phyloP scores from a whole-genome alignment of 2,113 vertebrate species.

The Athene noctua region DNA sequence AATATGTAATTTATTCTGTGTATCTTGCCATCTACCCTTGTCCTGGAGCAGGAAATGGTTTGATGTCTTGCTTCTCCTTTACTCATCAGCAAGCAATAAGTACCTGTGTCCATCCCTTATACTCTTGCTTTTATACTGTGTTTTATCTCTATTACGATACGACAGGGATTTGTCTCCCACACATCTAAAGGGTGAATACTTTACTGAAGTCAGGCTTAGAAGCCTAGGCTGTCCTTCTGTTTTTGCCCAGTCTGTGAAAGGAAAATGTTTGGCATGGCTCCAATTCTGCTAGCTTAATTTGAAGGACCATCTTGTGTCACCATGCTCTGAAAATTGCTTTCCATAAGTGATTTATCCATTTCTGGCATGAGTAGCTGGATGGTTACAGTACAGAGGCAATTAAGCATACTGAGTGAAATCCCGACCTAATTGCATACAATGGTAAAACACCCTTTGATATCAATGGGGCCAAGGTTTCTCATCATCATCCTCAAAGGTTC shows the following conservation, averaged over 20 bases:
- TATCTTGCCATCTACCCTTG: neutral
- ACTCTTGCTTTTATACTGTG: neutral
- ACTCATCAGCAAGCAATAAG: neutral
- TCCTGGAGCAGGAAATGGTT: neutral
- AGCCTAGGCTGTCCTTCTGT: neutral
- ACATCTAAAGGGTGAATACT: neutral
- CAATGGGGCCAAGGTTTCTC: neutral
- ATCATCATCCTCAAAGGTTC: neutral
- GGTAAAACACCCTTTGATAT: neutral
- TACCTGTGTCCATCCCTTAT: neutral
- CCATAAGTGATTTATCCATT: neutral
- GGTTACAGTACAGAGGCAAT: neutral
- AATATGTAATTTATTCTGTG: neutral
- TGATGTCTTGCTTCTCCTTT: neutral
- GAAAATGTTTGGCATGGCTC: neutral
- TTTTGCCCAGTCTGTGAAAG: neutral
- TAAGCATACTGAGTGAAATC: neutral
- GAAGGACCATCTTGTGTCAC: neutral
- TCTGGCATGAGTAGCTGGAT: neutral
- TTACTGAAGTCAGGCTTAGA: neutral
- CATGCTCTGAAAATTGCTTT: constrained; percentile 15
- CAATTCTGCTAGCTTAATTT: neutral
- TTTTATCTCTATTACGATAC: neutral
- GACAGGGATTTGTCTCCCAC: neutral
- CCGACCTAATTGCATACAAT: neutral